A percentile compares a stretch with the other conserved stretches of the same genome.
phyloP scores from a whole-genome alignment of 2,888 invertebrate species.

The Lamproptera curius region DNA sequence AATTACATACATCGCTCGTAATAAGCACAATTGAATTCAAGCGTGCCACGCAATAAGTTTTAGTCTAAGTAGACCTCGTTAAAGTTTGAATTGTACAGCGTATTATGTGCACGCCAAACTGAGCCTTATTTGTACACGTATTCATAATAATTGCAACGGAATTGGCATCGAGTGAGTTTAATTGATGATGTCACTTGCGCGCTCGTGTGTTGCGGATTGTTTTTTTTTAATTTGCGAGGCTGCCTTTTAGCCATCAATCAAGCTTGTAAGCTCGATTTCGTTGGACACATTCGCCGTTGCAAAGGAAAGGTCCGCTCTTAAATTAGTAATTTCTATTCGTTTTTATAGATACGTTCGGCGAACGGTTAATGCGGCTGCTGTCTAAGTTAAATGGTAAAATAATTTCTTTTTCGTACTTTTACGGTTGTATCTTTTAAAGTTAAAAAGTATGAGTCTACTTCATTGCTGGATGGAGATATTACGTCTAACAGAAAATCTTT shows the following conservation, averaged over 20 bases:
- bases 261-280: slow-evolving; percentile 30
- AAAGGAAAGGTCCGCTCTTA: slow-evolving; percentile 13
- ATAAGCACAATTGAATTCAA: no score
- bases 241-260: slow-evolving; percentile 38
- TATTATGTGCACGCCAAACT: not conserved
- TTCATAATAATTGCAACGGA: slow-evolving; percentile 16
- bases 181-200: slow-evolving; percentile 28
- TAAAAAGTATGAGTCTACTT: no score
- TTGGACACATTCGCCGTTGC: slow-evolving; percentile 21
- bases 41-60: no score
- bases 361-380: no score
- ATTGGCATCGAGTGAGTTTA: slow-evolving; percentile 24
- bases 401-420: no score
- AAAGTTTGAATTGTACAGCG: not conserved
- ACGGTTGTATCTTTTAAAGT: no score
- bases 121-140: slow-evolving; percentile 6
- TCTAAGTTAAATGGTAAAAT: no score
- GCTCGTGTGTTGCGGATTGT: slow-evolving; percentile 26
- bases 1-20: no score
- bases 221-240: slow-evolving; percentile 35
- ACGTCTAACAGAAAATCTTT: no score
- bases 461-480: no score
- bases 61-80: no score
- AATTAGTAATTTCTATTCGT: slow-evolving; percentile 14
- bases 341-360: slow-evolving; percentile 8